Conservation (phyloP, 30 jellyfish, hydroid and myxozoan species). For the Cassiopea xamachana region DNA sequence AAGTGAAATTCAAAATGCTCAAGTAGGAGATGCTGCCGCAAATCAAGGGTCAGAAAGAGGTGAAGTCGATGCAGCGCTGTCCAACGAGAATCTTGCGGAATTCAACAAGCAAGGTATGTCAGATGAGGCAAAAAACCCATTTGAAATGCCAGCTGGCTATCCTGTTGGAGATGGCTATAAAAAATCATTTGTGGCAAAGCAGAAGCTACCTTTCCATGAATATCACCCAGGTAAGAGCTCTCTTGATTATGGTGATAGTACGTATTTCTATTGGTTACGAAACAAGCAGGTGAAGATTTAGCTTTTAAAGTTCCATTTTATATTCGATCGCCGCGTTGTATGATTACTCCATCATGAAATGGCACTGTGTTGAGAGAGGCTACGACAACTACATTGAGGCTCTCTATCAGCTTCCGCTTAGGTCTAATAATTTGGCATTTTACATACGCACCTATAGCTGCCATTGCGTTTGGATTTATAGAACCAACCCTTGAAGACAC, state of each 20-base stretch:
- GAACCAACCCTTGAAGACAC: too few relatives aligned
- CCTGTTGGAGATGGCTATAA: conserved; percentile 69
- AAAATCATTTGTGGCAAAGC: conserved; percentile 64
- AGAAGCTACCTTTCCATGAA: conserved; percentile 66
- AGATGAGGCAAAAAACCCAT: conserved; percentile 5
- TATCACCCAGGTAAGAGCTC: conserved; percentile 76
- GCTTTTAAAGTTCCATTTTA: neutral
- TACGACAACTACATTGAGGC: too few relatives aligned
- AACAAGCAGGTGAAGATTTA: neutral
- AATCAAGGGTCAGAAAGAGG: neutral
- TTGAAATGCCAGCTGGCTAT: conserved; percentile 52
- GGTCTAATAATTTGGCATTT: too few relatives aligned
- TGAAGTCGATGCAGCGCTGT: conserved; percentile 1
- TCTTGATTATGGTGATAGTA: neutral
- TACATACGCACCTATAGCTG: too few relatives aligned
- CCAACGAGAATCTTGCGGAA: conserved; percentile 23
- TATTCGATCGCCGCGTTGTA: too few relatives aligned
- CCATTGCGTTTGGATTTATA: too few relatives aligned
- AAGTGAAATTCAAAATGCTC: conserved; percentile 68
- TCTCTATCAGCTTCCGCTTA: too few relatives aligned
- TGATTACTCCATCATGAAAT: too few relatives aligned
- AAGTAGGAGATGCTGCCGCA: neutral
- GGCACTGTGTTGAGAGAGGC: too few relatives aligned
- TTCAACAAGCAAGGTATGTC: neutral
- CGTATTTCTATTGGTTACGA: neutral